These are phyloP conservation scores for Aphelenchoides fujianensis DNA, from an alignment of 1,140 invertebrate genomes.

Conservation along the genomic window DNA sequence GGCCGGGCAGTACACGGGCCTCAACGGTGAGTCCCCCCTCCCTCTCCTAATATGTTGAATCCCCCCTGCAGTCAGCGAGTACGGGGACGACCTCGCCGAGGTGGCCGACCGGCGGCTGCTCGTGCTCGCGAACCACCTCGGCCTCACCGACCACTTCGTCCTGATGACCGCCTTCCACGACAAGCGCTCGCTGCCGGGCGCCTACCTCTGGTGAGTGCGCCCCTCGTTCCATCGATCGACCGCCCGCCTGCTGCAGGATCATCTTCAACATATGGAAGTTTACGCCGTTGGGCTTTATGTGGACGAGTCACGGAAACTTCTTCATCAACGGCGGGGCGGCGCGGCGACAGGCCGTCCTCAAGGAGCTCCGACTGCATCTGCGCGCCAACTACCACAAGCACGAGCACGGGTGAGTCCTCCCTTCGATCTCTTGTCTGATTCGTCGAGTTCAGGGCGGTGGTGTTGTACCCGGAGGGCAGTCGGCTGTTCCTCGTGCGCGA, in stretches of 20 bases:
- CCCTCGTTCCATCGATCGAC: not conserved
- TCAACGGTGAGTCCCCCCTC: no score
- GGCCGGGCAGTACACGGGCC: slow-evolving; percentile 46
- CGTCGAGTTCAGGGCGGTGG: slow-evolving; percentile 21
- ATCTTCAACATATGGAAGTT: slow-evolving; percentile 55
- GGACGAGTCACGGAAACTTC: slow-evolving; percentile 45
- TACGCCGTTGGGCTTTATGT: slow-evolving; percentile 43
- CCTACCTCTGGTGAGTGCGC: not conserved
- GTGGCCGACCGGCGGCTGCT: slow-evolving; percentile 51
- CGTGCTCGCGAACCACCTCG: slow-evolving; percentile 53
- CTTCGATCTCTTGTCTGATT: not conserved
- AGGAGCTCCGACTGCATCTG: slow-evolving; percentile 47
- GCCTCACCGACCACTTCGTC: slow-evolving; percentile 56
- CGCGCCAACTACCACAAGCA: slow-evolving; percentile 42
- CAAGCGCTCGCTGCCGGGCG: slow-evolving; percentile 46
- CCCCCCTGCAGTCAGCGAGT: slow-evolving; percentile 52
- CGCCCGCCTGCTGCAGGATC: slow-evolving; percentile 25
- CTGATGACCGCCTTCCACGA: slow-evolving; percentile 57
- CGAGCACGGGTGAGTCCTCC: slow-evolving; percentile 48
- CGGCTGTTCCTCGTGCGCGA: slow-evolving; percentile 53
- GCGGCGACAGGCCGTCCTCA: slow-evolving; percentile 41
- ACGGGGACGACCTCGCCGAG: slow-evolving; percentile 50
- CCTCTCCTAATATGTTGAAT: no score
- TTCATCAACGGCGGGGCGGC: slow-evolving; percentile 55
- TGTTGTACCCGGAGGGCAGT: slow-evolving; percentile 60